phyloP scores from a whole-genome alignment of 2,888 invertebrate species.

The Nezara viridula region DNA sequence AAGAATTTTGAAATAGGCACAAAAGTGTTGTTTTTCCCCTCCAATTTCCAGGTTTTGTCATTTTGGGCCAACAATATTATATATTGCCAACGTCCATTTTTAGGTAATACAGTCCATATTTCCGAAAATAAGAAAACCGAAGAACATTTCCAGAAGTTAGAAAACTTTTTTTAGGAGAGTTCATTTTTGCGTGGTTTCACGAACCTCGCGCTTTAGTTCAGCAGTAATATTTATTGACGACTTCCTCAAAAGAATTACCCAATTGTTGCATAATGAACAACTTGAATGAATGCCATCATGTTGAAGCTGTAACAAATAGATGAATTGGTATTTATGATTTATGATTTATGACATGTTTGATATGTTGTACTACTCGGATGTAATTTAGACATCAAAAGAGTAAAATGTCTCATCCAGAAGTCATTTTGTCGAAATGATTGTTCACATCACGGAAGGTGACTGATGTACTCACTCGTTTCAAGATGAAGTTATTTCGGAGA shows the following conservation, averaged over 20 bases:
- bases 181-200: too few relatives aligned
- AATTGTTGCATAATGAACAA: background rate
- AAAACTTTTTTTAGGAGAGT: too few relatives aligned
- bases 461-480: conserved; percentile 22
- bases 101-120: too few relatives aligned
- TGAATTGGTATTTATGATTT: background rate
- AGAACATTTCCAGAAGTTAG: too few relatives aligned
- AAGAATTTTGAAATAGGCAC: too few relatives aligned
- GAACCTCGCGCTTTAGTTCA: too few relatives aligned
- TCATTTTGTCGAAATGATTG: conserved; percentile 28
- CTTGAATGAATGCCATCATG: background rate
- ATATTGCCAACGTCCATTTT: too few relatives aligned
- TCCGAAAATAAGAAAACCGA: too few relatives aligned
- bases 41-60: too few relatives aligned
- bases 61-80: too few relatives aligned
- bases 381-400: conserved; percentile 33
- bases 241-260: background rate
- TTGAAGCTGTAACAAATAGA: background rate
- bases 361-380: background rate
- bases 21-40: too few relatives aligned
- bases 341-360: background rate
- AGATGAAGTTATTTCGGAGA: conserved; percentile 40
- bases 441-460: background rate
- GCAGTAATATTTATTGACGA: too few relatives aligned
- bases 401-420: conserved; percentile 20